A percentile compares a stretch with the other conserved stretches of the same genome.
phyloP scores from a whole-genome alignment of 1,140 invertebrate species.

The Drosophila setifemur region DNA sequence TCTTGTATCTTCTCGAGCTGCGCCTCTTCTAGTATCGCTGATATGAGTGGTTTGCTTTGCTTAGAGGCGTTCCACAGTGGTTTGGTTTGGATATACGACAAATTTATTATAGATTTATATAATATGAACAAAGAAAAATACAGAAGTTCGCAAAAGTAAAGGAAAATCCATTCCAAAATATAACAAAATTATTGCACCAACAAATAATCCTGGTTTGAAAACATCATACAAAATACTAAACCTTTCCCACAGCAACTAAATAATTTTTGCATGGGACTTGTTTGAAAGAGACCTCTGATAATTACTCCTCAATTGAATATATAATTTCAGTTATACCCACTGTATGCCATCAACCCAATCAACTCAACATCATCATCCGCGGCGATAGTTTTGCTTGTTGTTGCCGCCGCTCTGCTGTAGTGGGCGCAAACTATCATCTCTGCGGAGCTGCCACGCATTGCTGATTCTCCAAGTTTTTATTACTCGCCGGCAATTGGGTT shows the following conservation, averaged over 20 bases:
- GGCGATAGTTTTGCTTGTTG: conserved; percentile 20
- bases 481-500: conserved; percentile 68
- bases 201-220: too few relatives aligned
- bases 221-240: too few relatives aligned
- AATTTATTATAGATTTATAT: neutral
- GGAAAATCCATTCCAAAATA: too few relatives aligned
- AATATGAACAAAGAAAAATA: neutral
- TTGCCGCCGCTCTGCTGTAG: conserved; percentile 30
- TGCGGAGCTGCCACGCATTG: conserved; percentile 63
- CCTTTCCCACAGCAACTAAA: too few relatives aligned
- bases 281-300: too few relatives aligned
- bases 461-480: conserved; percentile 66
- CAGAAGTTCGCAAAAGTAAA: too few relatives aligned
- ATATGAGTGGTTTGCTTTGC: conserved; percentile 8
- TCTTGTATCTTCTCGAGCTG: conserved; percentile 58
- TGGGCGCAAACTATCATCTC: conserved; percentile 69
- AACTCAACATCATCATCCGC: conserved; percentile 33
- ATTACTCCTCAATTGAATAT: too few relatives aligned
- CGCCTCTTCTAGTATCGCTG: conserved; percentile 42
- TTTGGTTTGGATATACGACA: neutral
- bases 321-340: conserved; percentile 4
- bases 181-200: too few relatives aligned
- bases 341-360: conserved; percentile 19
- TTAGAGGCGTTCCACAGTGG: conserved; percentile 28
- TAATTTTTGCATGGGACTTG: too few relatives aligned